Evolutionary conservation across 1,140 invertebrate species (phyloP).

Genomic region (Drosophila pseudoobscura): DNA sequence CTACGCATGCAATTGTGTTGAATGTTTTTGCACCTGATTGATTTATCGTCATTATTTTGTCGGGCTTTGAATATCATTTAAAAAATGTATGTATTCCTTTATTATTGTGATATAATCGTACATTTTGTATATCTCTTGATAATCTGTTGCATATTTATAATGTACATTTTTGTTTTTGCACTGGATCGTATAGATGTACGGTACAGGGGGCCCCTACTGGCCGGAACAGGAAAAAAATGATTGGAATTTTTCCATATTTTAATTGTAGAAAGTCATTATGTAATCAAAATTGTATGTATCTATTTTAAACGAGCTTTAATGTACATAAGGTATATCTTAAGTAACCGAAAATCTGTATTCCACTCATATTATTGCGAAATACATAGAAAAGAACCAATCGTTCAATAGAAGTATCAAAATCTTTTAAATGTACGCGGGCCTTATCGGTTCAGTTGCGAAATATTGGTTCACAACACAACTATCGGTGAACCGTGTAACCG

Average conservation of each 20-base stretch:
- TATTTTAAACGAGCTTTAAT: constrained; percentile 74
- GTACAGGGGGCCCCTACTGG: neutral
- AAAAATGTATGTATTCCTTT: constrained; percentile 80
- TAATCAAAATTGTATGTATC: constrained; percentile 48
- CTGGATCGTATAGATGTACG: constrained; percentile 16
- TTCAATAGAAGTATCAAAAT: neutral
- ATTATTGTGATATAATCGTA: constrained; percentile 81
- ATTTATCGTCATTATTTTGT: constrained; percentile 25
- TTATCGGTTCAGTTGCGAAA: constrained; percentile 1
- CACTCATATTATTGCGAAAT: constrained; percentile 43
- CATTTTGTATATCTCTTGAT: constrained; percentile 71
- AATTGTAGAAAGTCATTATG: constrained; percentile 40
- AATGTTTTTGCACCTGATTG: constrained; percentile 42
- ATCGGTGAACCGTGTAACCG: too few relatives aligned
- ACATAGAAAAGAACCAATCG: constrained; percentile 13
- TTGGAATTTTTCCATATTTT: constrained; percentile 46
- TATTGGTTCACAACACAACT: too few relatives aligned
- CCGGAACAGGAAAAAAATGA: constrained; percentile 19
- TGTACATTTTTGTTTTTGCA: constrained; percentile 53
- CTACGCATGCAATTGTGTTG: constrained; percentile 36
- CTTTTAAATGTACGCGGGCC: constrained; percentile 12
- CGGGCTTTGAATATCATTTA: constrained; percentile 70
- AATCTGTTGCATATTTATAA: constrained; percentile 81
- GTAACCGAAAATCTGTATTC: constrained; percentile 36
- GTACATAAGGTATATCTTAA: constrained; percentile 57